These are phyloP conservation scores for Tanaodytes sp. DNA, from an alignment of 2,888 invertebrate genomes.

Conservation along the genomic window DNA sequence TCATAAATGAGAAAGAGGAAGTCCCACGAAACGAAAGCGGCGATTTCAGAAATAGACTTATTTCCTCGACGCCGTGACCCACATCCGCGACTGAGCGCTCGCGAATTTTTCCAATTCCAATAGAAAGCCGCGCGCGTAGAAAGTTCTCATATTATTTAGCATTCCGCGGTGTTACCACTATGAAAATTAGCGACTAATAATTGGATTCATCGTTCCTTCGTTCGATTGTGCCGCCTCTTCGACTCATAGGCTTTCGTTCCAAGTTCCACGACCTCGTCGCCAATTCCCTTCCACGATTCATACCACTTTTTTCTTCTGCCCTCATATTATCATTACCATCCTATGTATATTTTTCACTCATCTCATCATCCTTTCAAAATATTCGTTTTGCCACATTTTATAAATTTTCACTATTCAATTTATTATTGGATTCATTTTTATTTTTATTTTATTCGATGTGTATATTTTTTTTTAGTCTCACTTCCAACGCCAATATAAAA, in stretches of 20 bases:
- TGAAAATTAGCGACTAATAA: conserved; percentile 65
- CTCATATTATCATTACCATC: no score
- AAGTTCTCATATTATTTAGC: conserved; percentile 69
- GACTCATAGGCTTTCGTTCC: conserved; percentile 21
- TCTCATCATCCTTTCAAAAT: not conserved
- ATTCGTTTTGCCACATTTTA: not conserved
- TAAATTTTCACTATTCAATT: not conserved
- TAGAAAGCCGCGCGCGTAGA: conserved; percentile 62
- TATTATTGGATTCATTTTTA: not conserved
- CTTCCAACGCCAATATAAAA: no score
- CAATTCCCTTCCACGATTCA: not conserved
- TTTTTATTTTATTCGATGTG: not conserved
- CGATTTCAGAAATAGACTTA: conserved; percentile 66
- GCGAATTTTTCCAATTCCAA: conserved; percentile 67
- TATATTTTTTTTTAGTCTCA: no score
- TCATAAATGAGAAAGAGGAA: conserved; percentile 23
- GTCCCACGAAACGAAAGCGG: conserved; percentile 61
- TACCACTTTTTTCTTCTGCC: no score
- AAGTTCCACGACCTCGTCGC: conserved; percentile 23
- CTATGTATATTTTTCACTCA: no score
- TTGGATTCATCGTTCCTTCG: conserved; percentile 56
- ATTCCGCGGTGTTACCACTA: conserved; percentile 62
- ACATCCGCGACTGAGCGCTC: conserved; percentile 55
- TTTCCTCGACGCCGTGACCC: conserved; percentile 63
- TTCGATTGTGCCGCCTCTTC: conserved; percentile 40